Evolutionary conservation across 2,888 invertebrate species (phyloP).

Genomic region (Anthophora plumipes): DNA sequence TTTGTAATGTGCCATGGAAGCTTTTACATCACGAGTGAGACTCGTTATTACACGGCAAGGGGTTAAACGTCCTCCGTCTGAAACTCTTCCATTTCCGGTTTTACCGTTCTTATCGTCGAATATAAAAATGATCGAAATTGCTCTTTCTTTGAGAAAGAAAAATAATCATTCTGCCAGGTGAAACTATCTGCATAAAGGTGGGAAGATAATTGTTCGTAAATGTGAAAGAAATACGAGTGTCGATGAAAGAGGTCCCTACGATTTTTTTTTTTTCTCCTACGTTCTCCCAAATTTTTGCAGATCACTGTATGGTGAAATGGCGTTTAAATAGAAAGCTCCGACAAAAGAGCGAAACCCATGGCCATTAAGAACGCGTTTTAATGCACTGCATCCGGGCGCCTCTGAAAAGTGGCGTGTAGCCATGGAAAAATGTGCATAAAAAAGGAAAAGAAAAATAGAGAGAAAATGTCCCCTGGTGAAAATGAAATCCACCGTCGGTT

Average conservation of each 20-base stretch:
- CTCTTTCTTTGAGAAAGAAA: no score
- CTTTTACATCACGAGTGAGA: no score
- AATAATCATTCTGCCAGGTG: no score
- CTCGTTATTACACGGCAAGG: no score
- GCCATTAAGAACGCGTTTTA: conserved; percentile 72
- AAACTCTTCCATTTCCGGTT: no score
- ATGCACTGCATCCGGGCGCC: conserved; percentile 65
- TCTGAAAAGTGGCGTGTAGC: conserved; percentile 41
- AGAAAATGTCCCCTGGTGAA: conserved; percentile 12
- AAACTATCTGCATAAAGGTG: no score
- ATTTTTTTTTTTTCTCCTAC: conserved; percentile 21
- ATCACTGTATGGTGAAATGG: conserved; percentile 58
- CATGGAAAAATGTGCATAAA: conserved; percentile 47
- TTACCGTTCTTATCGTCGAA: no score
- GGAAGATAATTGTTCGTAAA: no score
- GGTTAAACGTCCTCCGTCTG: background rate
- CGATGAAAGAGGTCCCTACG: background rate
- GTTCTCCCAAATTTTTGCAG: conserved; percentile 54
- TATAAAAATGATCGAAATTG: no score
- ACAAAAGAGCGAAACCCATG: conserved; percentile 57
- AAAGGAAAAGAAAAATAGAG: no score
- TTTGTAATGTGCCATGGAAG: no score
- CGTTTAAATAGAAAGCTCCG: conserved; percentile 62
- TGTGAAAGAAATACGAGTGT: no score
- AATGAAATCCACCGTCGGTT: conserved; percentile 54